phyloP scores from a whole-genome alignment of 2,797 vertebrate genomes.

The Neosilurus mollespiculum region DNA sequence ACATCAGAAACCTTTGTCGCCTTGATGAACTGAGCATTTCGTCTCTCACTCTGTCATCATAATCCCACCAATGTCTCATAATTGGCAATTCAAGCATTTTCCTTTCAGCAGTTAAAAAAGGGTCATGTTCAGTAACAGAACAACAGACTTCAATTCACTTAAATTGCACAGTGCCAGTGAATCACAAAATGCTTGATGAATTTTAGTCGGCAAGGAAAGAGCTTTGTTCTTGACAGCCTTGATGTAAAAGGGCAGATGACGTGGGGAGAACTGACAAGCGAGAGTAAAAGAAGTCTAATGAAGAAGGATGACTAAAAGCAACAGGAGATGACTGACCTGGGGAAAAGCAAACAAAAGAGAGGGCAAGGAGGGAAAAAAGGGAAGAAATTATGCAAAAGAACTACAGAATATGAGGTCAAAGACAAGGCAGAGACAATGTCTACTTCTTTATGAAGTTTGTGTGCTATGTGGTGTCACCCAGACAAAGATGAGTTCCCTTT shows the following conservation, averaged over 20 bases:
- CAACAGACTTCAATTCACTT: slow-evolving; percentile 24
- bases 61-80: slow-evolving; percentile 15
- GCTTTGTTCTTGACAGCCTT: not conserved
- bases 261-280: slow-evolving; percentile 11
- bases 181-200: slow-evolving; percentile 11
- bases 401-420: not conserved
- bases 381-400: not conserved
- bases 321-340: not conserved
- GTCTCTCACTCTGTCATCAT: not conserved
- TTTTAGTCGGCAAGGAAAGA: slow-evolving; percentile 7
- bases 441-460: not conserved
- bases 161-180: not conserved
- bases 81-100: slow-evolving; percentile 15
- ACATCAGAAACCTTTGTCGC: slow-evolving; percentile 3
- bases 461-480: not conserved
- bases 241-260: slow-evolving; percentile 14
- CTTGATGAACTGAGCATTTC: slow-evolving; percentile 19
- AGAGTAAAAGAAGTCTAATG: slow-evolving; percentile 24
- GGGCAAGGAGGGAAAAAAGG: not conserved
- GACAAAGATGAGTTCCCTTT: not conserved
- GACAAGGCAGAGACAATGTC: not conserved
- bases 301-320: slow-evolving; percentile 31
- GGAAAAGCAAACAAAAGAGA: slow-evolving; percentile 3
- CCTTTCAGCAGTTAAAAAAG: slow-evolving; percentile 9
- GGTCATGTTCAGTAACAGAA: slow-evolving; percentile 12